phyloP scores from a whole-genome alignment of 2,797 vertebrate species.

The Liasis olivaceus region DNA sequence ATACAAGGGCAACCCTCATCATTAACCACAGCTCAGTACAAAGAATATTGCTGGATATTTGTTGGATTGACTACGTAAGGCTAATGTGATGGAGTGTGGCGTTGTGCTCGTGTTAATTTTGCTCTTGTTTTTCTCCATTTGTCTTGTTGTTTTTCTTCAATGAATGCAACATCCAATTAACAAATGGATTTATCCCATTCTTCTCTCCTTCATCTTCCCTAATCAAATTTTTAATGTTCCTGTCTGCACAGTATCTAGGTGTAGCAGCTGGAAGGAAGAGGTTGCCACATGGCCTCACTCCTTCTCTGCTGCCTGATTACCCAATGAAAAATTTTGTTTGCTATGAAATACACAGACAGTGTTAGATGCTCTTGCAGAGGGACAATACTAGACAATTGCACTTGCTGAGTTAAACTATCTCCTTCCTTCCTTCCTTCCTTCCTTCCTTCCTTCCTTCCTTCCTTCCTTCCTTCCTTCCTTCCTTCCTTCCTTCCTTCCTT shows the following conservation, averaged over 20 bases:
- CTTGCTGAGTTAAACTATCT: background rate
- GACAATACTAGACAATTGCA: slow-evolving; percentile 32
- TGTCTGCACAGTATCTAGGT: rapidly evolving
- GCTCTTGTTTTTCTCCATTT: background rate
- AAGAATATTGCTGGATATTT: background rate
- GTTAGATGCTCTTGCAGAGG: slow-evolving; percentile 24
- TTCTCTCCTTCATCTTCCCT: background rate
- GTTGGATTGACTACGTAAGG: background rate
- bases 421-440: too few species aligned
- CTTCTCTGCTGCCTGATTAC: slow-evolving; percentile 56
- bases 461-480: too few species aligned
- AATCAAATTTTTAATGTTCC: background rate
- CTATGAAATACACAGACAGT: slow-evolving; percentile 35
- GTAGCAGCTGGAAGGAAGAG: background rate
- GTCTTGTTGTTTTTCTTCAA: background rate
- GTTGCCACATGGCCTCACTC: slow-evolving; percentile 7
- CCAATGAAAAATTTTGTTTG: slow-evolving; percentile 33
- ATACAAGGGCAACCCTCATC: background rate
- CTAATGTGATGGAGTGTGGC: background rate
- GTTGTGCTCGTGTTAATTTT: background rate
- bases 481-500: too few species aligned
- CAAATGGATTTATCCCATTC: rapidly evolving
- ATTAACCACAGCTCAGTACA: background rate
- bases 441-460: too few species aligned
- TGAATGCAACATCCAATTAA: slow-evolving; percentile 2